Conservation (phyloP, 2,888 invertebrate genomes). For the Xanthia togata region DNA sequence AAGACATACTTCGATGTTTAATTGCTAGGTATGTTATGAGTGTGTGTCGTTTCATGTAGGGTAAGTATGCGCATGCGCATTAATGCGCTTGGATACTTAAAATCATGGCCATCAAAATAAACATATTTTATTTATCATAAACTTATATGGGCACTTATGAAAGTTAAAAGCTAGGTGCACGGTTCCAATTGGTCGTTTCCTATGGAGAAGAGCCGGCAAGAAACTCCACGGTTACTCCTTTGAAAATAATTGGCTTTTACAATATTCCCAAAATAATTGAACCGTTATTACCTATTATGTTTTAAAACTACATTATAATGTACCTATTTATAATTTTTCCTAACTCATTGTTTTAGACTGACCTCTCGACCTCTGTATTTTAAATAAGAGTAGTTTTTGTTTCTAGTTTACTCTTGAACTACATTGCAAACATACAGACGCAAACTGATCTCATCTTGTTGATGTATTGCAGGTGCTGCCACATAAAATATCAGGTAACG, state of each 20-base stretch:
- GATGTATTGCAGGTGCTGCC: conserved; percentile 50
- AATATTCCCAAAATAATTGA: neutral
- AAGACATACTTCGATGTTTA: neutral
- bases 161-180: neutral
- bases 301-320: neutral
- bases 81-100: neutral
- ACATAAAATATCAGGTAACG: conserved; percentile 46
- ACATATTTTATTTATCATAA: neutral
- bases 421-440: conserved; percentile 14
- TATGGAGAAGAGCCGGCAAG: neutral
- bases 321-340: neutral
- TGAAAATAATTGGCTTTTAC: neutral
- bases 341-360: neutral
- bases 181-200: neutral
- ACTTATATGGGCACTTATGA: neutral
- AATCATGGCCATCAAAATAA: neutral
- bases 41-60: neutral
- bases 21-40: neutral
- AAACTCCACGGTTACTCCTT: neutral
- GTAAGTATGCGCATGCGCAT: neutral
- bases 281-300: neutral
- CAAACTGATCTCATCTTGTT: conserved; percentile 19
- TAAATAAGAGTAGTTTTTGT: neutral
- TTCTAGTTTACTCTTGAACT: conserved; percentile 32
- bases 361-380: neutral